Percentiles rank a stretch among this genome's conserved stretches.
Conservation (phyloP, 1,140 invertebrate genomes). For the Cydia amplana region DNA sequence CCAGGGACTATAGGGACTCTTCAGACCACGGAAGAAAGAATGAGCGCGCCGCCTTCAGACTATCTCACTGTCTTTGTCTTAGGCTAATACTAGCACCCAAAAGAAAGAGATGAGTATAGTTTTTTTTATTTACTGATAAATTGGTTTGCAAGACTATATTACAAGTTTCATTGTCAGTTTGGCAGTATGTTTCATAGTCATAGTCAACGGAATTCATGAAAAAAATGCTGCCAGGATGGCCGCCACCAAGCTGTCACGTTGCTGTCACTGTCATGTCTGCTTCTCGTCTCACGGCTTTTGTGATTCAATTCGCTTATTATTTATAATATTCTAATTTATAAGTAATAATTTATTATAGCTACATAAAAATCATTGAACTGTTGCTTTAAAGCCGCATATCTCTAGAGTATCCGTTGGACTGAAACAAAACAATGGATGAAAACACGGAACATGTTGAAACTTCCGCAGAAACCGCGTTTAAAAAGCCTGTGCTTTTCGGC, state of each 20-base stretch:
- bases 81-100: no score
- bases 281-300: neutral
- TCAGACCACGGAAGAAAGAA: no score
- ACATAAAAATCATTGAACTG: neutral
- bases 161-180: neutral
- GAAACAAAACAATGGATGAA: conserved; percentile 32
- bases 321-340: neutral
- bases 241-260: neutral
- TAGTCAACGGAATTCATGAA: neutral
- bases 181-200: neutral
- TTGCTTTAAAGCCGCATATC: neutral
- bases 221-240: neutral
- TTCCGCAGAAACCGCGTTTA: conserved; percentile 56
- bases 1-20: no score
- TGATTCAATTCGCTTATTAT: neutral
- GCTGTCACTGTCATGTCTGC: neutral
- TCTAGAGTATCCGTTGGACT: neutral
- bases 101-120: no score
- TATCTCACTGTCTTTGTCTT: no score
- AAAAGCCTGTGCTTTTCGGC: conserved; percentile 72
- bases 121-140: no score
- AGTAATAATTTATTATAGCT: neutral
- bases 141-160: no score
- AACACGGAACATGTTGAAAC: conserved; percentile 37
- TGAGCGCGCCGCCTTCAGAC: no score